Base-by-base conservation (phyloP, 2,113 vertebrate species). In the Cepphus grylle region DNA sequence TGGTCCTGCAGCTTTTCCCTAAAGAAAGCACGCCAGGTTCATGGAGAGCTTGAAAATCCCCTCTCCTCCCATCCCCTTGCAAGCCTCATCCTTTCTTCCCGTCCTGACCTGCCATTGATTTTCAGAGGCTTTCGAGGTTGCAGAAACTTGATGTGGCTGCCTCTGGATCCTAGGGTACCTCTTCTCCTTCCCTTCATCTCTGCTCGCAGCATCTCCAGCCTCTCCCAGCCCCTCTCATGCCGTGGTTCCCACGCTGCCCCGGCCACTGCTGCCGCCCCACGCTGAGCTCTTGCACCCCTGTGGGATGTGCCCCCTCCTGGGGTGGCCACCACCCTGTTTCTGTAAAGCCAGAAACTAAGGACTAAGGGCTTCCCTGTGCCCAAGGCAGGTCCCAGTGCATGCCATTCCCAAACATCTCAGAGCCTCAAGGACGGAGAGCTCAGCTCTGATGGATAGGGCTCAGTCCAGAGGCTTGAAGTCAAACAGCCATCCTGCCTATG, bases 161-260 rank as follows among this genome's bases (percentile, higher is more conserved):
- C 27, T 15, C 45, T 70, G 40, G 30, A 67, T 73, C 18, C 18
- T 8, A 15, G 6, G 29, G 20, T 73, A 49, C 14, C 49, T 2
- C 55, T 69, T 38, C 19, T 34, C 50, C 30, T 61, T 79, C 32
- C 23, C 21, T 17, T 69, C 43, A 21, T 11, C 76, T 72, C 72
- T 16, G 3, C 34, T 52, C 45, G 30, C 15, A 84, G n/a, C n/a
- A 72, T 26, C 32, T 72, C 40, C 23, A 6, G 58, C 52, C 43
- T 59, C 29, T 82, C n/a, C 56, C 18, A n/a, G 42, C 8, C 13
- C 14, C 16, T 32, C 47, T 36, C 36, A 13, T 6, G 1, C 9
- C 2, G 0, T 1, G 2, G 15, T 6, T 50, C 47, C 14, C 36
- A 53, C 0, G 2, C 17, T 71, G 16, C 12, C 50, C 36, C 2